Percentiles rank a stretch among this genome's conserved stretches.
Conservation (phyloP, 2,113 vertebrate species). For the Bolborhynchus lineola region DNA sequence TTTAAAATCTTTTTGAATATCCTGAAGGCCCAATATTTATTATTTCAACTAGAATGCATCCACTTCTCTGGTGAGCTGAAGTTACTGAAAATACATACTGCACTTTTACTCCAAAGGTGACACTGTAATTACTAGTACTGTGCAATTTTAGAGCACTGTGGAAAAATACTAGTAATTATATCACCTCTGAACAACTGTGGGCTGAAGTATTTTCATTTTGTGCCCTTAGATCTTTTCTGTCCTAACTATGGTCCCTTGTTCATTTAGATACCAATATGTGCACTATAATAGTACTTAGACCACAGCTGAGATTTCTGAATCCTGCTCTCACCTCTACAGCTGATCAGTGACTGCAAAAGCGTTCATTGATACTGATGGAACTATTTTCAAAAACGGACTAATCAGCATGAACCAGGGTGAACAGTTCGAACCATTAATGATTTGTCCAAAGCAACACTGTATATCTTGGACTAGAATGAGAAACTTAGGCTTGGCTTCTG, state of each 20-base stretch:
- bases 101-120: neutral
- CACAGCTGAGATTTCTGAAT: neutral
- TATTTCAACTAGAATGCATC: neutral
- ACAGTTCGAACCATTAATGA: neutral
- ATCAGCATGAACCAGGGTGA: neutral
- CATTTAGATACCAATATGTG: neutral
- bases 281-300: neutral
- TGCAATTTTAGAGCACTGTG: neutral
- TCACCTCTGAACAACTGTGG: neutral
- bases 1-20: neutral
- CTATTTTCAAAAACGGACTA: neutral
- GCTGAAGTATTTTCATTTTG: neutral
- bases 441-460: neutral
- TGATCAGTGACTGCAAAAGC: neutral
- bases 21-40: neutral
- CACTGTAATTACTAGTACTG: neutral
- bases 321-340: neutral
- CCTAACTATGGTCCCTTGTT: neutral
- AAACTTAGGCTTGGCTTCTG: neutral
- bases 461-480: neutral
- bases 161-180: neutral
- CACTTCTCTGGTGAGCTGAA: neutral
- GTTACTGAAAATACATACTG: neutral
- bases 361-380: neutral
- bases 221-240: neutral